A percentile compares a stretch with the other conserved stretches of the same genome.
Evolutionary conservation across 2,797 vertebrate genomes (phyloP).

Genomic region (Ara ararauna): DNA sequence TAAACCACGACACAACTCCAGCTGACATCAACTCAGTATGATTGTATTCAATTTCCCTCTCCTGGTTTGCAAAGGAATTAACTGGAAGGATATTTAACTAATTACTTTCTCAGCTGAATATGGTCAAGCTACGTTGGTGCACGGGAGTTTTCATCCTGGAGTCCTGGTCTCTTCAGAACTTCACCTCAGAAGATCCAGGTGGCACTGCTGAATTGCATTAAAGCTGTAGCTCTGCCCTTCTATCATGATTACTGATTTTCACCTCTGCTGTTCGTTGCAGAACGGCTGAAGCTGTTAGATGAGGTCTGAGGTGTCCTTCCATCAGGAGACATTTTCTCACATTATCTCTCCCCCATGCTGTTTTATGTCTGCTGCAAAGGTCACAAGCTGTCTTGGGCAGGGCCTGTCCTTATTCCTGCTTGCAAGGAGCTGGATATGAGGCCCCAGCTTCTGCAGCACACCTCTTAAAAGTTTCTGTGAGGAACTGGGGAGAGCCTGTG

Average conservation of each 20-base stretch:
- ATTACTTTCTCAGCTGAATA: neutral
- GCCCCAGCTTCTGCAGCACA: neutral
- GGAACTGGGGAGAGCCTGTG: neutral
- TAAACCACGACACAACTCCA: neutral
- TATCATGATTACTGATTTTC: neutral
- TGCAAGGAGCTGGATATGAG: neutral
- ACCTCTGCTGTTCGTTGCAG: neutral
- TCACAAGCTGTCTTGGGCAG: neutral
- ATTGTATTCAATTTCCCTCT: slow-evolving; percentile 44
- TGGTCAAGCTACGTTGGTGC: neutral
- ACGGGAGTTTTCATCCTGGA: neutral
- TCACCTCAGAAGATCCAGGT: neutral
- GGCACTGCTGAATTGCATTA: neutral
- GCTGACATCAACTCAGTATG: neutral
- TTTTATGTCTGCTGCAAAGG: neutral
- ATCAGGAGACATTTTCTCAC: neutral
- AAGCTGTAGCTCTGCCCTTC: neutral
- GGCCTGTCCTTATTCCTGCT: neutral
- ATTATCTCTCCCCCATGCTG: neutral
- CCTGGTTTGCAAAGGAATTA: slow-evolving; percentile 44
- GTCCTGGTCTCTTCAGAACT: neutral
- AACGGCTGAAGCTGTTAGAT: neutral
- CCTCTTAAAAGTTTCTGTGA: neutral
- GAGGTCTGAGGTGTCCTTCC: neutral
- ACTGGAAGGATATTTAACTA: slow-evolving; percentile 29